Evolutionary conservation across 2,797 vertebrate genomes (phyloP).

Genomic region (Karalla daura): DNA sequence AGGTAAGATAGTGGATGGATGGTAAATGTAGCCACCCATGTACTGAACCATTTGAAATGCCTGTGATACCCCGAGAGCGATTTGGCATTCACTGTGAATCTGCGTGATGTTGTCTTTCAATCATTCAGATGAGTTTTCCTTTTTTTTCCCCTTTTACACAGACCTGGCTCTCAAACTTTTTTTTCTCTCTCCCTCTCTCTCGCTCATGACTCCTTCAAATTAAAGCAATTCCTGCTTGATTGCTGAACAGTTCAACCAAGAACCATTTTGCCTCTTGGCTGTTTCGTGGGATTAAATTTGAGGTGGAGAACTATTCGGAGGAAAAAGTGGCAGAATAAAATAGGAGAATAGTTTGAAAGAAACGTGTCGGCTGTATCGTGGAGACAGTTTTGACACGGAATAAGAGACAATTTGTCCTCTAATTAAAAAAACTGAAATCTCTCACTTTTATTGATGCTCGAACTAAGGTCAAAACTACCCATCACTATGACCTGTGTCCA

Average conservation of each 20-base stretch:
- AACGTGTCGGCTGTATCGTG: background rate
- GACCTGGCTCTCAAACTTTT: slow-evolving; percentile 12
- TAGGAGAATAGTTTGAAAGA: background rate
- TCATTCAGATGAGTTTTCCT: slow-evolving; percentile 11
- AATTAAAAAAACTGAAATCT: too few relatives aligned
- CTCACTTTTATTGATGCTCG: too few relatives aligned
- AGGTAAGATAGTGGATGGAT: too few relatives aligned
- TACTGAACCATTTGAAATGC: background rate
- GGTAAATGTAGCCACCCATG: background rate
- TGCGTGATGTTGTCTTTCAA: slow-evolving; percentile 22
- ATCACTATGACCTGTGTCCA: too few relatives aligned
- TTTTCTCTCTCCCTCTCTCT: too few relatives aligned
- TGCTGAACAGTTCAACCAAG: slow-evolving; percentile 15
- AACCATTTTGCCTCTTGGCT: slow-evolving; percentile 7
- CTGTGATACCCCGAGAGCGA: slow-evolving; percentile 1
- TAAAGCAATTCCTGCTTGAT: slow-evolving; percentile 17
- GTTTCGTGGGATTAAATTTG: slow-evolving; percentile 6
- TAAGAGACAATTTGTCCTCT: background rate
- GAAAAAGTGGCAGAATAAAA: background rate
- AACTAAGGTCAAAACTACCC: background rate
- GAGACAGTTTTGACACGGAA: background rate
- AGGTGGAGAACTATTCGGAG: background rate
- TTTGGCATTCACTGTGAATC: slow-evolving; percentile 7
- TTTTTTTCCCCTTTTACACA: too few relatives aligned
- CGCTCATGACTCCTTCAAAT: slow-evolving; percentile 23